Base-by-base conservation (phyloP, 2,113 vertebrate genomes). In the Menidia beryllina region DNA sequence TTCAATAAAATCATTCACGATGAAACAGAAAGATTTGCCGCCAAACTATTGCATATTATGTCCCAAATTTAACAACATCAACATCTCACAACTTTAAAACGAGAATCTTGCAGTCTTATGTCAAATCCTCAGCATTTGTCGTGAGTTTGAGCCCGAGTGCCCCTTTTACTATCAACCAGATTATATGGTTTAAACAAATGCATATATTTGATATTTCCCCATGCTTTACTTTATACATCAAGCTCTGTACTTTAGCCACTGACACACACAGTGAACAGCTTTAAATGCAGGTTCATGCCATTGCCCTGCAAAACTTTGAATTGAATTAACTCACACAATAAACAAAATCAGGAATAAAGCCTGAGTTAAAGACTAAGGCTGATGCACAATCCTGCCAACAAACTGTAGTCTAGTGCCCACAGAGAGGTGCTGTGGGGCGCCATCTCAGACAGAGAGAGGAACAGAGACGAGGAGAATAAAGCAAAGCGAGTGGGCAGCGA, bases 241-340 rank as follows among this genome's bases (percentile, higher is more conserved):
- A 82, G 17, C 38, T 45, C 26, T 55, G 51, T 23, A 53, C 55
- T 27, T 58, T 56, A 76, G 36, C 53, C 38, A 55, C 19, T 53
- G 54, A 69, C 75, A 77, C 57, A 36, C 23, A 64, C 41, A 50
- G 21, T 60, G 51, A 41, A 89, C 91, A 89, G 87, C 65, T 89
- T 93, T 91, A 92, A 93, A 91, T 93, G 83, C 91, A 85, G 56
- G 83, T 91, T 89, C 87, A 79, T 77, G 69, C 82, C 60, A 93
- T 93, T 80, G 45, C 75, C 56, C 93, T 91, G 94, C 77, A 84
- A 81, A 47, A 68, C 17, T 93, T 94, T 91, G 92, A 95, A 92
- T 87, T 89, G 80, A 90, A 93, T 93, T 87, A 82, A 69, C 75
- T 77, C 72, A 67, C 75, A 69, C 57, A 36, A 49, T 20, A 65